Percentiles rank a stretch among this genome's conserved stretches.
These are phyloP conservation scores for Myocastor coypus DNA, from an alignment of 2,113 vertebrate genomes.

Conservation along the genomic window DNA sequence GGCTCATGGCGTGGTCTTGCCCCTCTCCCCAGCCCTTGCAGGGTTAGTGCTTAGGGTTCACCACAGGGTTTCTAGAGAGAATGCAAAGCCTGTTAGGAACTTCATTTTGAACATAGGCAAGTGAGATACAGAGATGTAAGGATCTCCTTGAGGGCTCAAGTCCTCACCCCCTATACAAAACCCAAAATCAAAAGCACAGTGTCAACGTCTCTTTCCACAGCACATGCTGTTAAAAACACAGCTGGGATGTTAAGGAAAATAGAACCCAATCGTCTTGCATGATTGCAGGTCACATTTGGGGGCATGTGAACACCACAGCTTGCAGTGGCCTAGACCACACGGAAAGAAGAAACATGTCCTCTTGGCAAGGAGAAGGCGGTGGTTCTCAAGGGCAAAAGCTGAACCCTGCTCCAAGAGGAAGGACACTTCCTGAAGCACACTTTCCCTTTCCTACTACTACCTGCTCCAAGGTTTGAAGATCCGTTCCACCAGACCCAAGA, in stretches of 20 bases:
- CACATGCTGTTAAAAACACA: neutral
- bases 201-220: neutral
- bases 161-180: neutral
- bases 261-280: neutral
- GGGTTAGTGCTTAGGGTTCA: neutral
- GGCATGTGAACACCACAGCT: neutral
- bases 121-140: neutral
- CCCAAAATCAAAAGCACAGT: neutral
- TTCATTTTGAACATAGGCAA: neutral
- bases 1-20: accelerated
- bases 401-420: neutral
- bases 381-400: neutral
- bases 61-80: neutral
- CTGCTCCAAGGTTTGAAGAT: neutral
- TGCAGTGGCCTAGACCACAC: neutral
- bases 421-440: neutral
- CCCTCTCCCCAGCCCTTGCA: neutral
- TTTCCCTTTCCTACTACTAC: neutral
- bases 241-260: neutral
- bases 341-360: neutral
- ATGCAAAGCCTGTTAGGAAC: neutral
- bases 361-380: accelerated
- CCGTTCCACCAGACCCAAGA: neutral
- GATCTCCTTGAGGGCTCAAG: neutral
- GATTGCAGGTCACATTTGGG: neutral